phyloP scores from a whole-genome alignment of 2,113 vertebrate genomes.

The Pterocles gutturalis region DNA sequence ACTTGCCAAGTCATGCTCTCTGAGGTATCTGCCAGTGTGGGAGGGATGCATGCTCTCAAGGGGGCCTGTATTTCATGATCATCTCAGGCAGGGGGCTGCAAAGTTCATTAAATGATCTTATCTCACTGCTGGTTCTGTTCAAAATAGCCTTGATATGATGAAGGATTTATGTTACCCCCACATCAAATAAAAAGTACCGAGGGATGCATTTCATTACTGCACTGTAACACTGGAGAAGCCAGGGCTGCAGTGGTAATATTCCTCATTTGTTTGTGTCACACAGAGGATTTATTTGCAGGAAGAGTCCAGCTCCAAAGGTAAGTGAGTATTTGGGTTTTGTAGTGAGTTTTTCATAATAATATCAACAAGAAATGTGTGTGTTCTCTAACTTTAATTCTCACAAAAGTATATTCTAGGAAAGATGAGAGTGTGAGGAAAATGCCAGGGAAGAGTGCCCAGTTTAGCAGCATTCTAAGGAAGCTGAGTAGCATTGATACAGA shows the following conservation, averaged over 20 bases:
- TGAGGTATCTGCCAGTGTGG: slow-evolving; percentile 72
- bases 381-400: slow-evolving; percentile 4
- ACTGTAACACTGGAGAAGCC: slow-evolving; percentile 49
- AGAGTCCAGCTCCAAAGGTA: slow-evolving; percentile 70
- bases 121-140: slow-evolving; percentile 68
- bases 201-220: slow-evolving; percentile 66
- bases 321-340: background rate
- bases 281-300: slow-evolving; percentile 45
- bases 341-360: background rate
- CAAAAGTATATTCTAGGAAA: slow-evolving; percentile 5
- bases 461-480: slow-evolving; percentile 57
- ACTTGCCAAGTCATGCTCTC: slow-evolving; percentile 72
- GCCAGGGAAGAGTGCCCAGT: slow-evolving; percentile 39
- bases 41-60: slow-evolving; percentile 56
- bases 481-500: slow-evolving; percentile 38
- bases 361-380: background rate
- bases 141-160: slow-evolving; percentile 76
- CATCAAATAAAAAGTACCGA: slow-evolving; percentile 74
- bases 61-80: slow-evolving; percentile 69
- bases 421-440: slow-evolving; percentile 26
- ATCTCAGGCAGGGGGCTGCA: slow-evolving; percentile 76
- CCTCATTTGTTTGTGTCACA: slow-evolving; percentile 32
- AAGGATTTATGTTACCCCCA: slow-evolving; percentile 75
- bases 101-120: slow-evolving; percentile 78
- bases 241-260: slow-evolving; percentile 21